Base-by-base conservation (phyloP, 2,113 vertebrate genomes). In the Ariopsis seemanni region DNA sequence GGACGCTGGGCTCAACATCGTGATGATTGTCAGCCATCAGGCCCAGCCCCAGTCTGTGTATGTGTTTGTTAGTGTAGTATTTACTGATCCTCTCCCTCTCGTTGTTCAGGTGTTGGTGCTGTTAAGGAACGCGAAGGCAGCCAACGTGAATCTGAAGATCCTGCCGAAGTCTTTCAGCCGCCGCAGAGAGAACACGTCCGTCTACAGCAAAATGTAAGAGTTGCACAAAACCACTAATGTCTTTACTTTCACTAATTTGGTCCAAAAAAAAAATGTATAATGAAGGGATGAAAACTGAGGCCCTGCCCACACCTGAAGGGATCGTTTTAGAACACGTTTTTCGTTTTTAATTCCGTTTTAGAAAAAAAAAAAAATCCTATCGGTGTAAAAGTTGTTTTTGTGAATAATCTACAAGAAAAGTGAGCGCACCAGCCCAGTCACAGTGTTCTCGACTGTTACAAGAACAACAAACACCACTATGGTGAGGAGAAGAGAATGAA, bases 151-250 rank as follows among this genome's bases (percentile, higher is more conserved):
- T 9, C 91, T 99, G 90, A 96, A 94, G 90, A 94, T 96, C 3
- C 93, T 99, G 30, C 98, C 98, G 0, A 74, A 95, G 89, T 96
- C 95, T 60, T 99, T 99, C 91, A 95, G 95, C 42, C 98, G 95
- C 92, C 97, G 96, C 87, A 96, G 89, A 94, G 96, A 98, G 91
- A 99, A 99, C 95, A 96, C 96, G 77, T 98, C 97, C 0, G 90
- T 93, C 88, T 99, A 95, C 90, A 92, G 91, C 63, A 92, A 57
- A 22, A 92, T 84, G 98, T 99, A 95, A 96, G 97, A 8, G 22
- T 58, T 25, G 81, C 42, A 82, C 57, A 60, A 5, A 34, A 71
- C 18, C 69, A 42, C 11, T 14, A 67, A n/a, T 7, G 2, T 1
- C 2, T 1, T 71, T 6, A 22, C 0, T 10, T 34, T 42, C 12